A percentile compares a stretch with the other conserved stretches of the same genome.
These are phyloP conservation scores for Andrena cerasifolii DNA, from an alignment of 1,140 invertebrate species.

Conservation along the genomic window DNA sequence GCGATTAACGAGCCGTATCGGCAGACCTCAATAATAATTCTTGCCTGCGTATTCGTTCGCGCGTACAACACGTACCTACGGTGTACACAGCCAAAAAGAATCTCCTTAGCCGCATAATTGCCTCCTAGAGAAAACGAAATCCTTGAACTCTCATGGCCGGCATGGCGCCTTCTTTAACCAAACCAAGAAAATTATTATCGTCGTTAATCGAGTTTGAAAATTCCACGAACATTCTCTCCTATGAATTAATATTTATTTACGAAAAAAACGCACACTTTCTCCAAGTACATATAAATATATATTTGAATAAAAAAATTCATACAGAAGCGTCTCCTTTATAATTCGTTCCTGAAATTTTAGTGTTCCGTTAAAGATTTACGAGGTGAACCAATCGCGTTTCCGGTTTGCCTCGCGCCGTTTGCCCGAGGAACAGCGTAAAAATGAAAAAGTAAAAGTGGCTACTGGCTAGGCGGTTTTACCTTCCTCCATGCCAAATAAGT, in stretches of 20 bases:
- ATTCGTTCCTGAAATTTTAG: too few relatives aligned
- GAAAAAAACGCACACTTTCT: too few relatives aligned
- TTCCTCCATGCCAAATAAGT: slow-evolving; percentile 37
- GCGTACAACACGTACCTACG: neutral
- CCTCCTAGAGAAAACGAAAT: neutral
- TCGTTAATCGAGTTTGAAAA: too few relatives aligned
- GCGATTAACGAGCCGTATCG: slow-evolving; percentile 20
- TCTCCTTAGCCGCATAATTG: neutral
- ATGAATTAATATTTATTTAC: too few relatives aligned
- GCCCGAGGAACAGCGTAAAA: neutral
- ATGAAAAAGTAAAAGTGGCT: slow-evolving; percentile 20
- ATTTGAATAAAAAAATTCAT: too few relatives aligned
- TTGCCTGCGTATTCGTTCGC: neutral
- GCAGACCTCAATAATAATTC: neutral
- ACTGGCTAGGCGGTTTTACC: neutral
- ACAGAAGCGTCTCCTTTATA: too few relatives aligned
- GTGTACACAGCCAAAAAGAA: too few relatives aligned
- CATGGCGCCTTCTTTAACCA: too few relatives aligned
- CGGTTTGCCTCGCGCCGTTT: neutral
- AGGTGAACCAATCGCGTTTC: neutral
- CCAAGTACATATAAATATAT: too few relatives aligned
- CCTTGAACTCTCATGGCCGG: too few relatives aligned
- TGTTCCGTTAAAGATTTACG: neutral
- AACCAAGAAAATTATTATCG: too few relatives aligned
- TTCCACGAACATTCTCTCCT: too few relatives aligned